A percentile compares a stretch with the other conserved stretches of the same genome.
phyloP scores from a whole-genome alignment of 64 coral and sea anemone species.

The Pachyseris speciosa region DNA sequence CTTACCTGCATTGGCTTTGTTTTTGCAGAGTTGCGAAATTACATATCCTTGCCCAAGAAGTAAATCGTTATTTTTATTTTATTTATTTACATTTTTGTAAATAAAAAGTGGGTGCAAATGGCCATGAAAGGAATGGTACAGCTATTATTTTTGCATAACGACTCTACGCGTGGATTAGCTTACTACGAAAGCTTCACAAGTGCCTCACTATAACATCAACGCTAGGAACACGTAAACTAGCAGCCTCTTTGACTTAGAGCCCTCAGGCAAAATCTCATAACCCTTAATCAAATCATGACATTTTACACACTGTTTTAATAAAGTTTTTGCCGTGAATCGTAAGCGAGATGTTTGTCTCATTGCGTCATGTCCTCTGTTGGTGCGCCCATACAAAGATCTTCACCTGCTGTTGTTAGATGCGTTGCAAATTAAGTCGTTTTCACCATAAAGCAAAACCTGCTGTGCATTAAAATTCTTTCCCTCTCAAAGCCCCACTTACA shows the following conservation, averaged over 20 bases:
- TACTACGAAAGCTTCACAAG: neutral
- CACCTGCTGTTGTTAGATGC: neutral
- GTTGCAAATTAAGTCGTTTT: neutral
- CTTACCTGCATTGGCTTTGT: too few species aligned
- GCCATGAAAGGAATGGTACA: too few species aligned
- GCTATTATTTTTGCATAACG: neutral
- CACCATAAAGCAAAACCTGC: neutral
- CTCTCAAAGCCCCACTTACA: neutral
- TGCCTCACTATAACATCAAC: neutral
- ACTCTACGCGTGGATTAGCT: neutral
- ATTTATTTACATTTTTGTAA: too few species aligned
- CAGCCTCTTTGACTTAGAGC: neutral
- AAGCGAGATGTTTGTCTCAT: neutral
- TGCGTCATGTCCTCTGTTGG: neutral
- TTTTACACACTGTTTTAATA: neutral
- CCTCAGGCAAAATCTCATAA: neutral
- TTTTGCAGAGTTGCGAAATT: too few species aligned
- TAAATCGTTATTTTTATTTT: too few species aligned
- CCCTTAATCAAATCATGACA: neutral
- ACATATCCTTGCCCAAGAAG: too few species aligned
- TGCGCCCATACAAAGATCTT: neutral
- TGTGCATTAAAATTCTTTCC: neutral
- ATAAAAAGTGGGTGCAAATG: too few species aligned
- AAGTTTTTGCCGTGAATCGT: neutral
- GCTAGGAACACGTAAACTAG: neutral